Percentiles rank a stretch among this genome's conserved stretches.
These are phyloP conservation scores for Iselma pallidipennis DNA, from an alignment of 2,888 invertebrate genomes.

Conservation along the genomic window DNA sequence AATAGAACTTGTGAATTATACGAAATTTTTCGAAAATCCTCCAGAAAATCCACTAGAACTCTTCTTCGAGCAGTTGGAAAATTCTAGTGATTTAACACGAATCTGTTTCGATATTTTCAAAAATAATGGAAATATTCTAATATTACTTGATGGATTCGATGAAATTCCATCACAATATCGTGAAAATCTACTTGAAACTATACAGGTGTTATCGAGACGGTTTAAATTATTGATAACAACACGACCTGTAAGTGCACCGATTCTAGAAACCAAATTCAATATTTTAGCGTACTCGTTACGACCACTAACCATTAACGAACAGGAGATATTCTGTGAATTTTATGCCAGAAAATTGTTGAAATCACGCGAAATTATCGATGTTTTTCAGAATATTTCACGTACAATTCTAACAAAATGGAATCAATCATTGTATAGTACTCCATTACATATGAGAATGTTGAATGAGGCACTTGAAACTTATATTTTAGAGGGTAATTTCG, in stretches of 20 bases:
- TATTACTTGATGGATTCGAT: conserved; percentile 6
- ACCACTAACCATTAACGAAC: not conserved
- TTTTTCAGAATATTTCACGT: not conserved
- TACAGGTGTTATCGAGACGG: not conserved
- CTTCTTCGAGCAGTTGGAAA: not conserved
- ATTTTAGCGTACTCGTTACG: not conserved
- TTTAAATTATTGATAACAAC: not conserved
- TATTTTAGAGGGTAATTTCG: not conserved
- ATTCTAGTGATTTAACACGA: not conserved
- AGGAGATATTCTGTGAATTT: not conserved
- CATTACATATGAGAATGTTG: not conserved
- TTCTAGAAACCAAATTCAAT: conserved; percentile 3
- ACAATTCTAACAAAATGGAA: not conserved
- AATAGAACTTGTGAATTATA: not conserved
- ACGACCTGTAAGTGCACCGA: not conserved
- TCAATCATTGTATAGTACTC: not conserved
- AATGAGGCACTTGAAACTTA: not conserved
- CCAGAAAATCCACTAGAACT: not conserved
- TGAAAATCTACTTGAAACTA: not conserved
- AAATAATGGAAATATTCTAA: not conserved
- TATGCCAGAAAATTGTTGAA: not conserved
- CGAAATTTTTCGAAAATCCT: not conserved
- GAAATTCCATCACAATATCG: not conserved
- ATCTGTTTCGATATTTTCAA: conserved; percentile 3
- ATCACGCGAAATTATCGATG: not conserved